phyloP scores from a whole-genome alignment of 1,140 invertebrate genomes.

The Melipona quadrifasciata region DNA sequence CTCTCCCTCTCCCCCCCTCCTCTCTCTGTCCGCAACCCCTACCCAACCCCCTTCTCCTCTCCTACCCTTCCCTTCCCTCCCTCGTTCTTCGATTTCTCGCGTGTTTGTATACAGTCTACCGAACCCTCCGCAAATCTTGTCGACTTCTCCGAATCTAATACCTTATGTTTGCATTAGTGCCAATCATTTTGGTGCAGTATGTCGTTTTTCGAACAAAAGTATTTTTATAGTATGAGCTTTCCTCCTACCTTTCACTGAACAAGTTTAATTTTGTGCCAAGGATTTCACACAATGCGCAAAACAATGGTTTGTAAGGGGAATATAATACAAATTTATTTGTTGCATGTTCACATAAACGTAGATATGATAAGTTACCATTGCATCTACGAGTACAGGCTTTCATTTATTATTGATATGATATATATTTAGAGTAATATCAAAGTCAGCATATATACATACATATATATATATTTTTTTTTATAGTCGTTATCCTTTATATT shows the following conservation, averaged over 20 bases:
- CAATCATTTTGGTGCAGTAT: background rate
- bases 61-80: background rate
- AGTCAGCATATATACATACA: background rate
- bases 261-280: background rate
- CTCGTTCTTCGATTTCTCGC: slow-evolving; percentile 2
- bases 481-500: background rate
- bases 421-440: background rate
- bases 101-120: slow-evolving; percentile 39
- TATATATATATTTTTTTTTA: background rate
- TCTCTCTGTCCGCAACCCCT: background rate
- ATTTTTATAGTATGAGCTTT: slow-evolving; percentile 15
- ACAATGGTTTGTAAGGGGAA: background rate
- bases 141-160: background rate
- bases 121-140: background rate
- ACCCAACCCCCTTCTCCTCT: no score
- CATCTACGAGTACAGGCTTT: slow-evolving; percentile 6
- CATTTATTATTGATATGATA: background rate
- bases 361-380: slow-evolving; percentile 23
- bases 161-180: background rate
- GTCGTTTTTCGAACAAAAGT: background rate
- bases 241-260: background rate
- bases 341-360: slow-evolving; percentile 13
- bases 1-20: no score
- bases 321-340: slow-evolving; percentile 6
- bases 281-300: background rate